Percentiles rank a stretch among this genome's conserved stretches.
These are phyloP conservation scores for Pammene aurita DNA, from an alignment of 2,888 invertebrate species.

Conservation along the genomic window DNA sequence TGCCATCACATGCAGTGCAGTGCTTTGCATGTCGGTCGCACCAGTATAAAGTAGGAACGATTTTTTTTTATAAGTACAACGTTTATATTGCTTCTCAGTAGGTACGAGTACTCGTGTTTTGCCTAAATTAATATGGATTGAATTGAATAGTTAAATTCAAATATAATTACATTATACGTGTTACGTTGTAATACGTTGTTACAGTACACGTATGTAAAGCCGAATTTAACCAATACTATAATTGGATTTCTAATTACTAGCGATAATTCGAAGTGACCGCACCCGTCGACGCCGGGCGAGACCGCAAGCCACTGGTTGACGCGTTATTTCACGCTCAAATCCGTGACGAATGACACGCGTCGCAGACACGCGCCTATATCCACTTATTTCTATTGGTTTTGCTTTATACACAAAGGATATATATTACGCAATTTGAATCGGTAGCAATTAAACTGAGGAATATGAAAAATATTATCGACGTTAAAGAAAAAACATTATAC, in stretches of 20 bases:
- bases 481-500: too few species aligned
- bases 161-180: too few species aligned
- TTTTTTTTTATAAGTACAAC: too few species aligned
- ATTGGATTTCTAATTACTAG: slow-evolving; percentile 52
- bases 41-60: too few species aligned
- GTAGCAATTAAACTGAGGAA: background rate
- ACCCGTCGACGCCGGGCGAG: slow-evolving; percentile 62
- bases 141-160: too few species aligned
- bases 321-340: slow-evolving; percentile 70
- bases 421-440: background rate
- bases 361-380: slow-evolving; percentile 38
- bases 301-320: slow-evolving; percentile 64
- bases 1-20: too few species aligned
- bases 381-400: slow-evolving; percentile 11
- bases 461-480: background rate
- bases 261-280: slow-evolving; percentile 68
- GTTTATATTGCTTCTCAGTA: too few species aligned
- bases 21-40: too few species aligned
- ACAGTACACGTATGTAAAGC: background rate
- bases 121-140: too few species aligned
- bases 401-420: slow-evolving; percentile 16
- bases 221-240: slow-evolving; percentile 54
- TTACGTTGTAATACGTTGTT: background rate
- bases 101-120: too few species aligned
- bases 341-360: slow-evolving; percentile 70